Base-by-base conservation (phyloP, 23 tunicate genomes). In the Diplosoma virens region DNA sequence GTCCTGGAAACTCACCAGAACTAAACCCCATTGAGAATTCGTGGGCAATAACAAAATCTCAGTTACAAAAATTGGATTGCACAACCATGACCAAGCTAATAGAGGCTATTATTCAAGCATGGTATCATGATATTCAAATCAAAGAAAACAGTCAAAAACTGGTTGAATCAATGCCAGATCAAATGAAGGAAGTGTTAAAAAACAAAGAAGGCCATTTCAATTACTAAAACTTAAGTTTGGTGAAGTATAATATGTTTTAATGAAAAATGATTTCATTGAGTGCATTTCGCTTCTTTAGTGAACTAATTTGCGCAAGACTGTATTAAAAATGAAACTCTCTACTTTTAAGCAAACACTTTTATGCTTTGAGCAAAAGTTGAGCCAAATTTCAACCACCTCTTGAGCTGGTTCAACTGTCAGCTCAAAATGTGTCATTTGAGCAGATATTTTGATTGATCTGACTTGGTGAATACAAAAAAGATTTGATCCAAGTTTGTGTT, bases 41-140 rank as follows among this genome's bases (percentile, higher is more conserved):
- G 7, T 58, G 65, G 65, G 65, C 65, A 58, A 58, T 58, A n/a
- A 58, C 65, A 58, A 58, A 58, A 58, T 58, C 65, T 58, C 21
- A 22, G 65, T 22, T 58, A n/a, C 21, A n/a, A 23, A 58, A 58
- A 58, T 58, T 58, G 65, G 65, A 58, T 58, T 11, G 65, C 65
- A 58, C 65, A 58, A 58, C 65, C 65, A 58, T 58, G 20, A 58
- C 65, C 65, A 58, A 58, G 26, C 21, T n/a, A 58, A 58, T 58
- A 58, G 65, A 58, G 65, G 65, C 50, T 14, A 41, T 41, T 41
- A 58, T 58, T 58, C 65, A 58, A 58, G 65, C n/a, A 58, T 58
- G 65, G 21, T 58, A 58, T 58, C 21, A 22, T 6, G 21, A 58
- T 22, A 58, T 22, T n/a, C 24, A 58, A 58, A 58, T 58, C 26